These are phyloP conservation scores for Arremon brunneinucha DNA, from an alignment of 2,797 vertebrate species.

Conservation along the genomic window DNA sequence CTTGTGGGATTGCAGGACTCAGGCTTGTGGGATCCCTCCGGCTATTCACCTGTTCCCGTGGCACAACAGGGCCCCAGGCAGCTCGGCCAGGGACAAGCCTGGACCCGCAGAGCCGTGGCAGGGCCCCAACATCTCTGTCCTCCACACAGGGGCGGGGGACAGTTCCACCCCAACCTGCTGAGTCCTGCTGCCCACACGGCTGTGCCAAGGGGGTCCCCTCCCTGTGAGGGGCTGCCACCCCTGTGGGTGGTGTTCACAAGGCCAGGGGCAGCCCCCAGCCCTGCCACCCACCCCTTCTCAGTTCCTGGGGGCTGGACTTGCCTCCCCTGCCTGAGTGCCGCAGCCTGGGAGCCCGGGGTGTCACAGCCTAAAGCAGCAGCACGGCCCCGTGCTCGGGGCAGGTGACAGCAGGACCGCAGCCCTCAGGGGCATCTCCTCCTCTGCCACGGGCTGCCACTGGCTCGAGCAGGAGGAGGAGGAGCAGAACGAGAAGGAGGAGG, in stretches of 20 bases:
- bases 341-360: neutral
- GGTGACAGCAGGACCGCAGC: neutral
- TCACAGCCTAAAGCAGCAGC: neutral
- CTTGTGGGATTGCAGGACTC: neutral
- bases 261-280: neutral
- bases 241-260: neutral
- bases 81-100: neutral
- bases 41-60: accelerated
- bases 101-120: neutral
- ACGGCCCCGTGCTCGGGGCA: accelerated
- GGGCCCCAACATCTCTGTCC: neutral
- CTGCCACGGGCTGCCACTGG: neutral
- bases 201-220: neutral
- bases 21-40: neutral
- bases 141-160: neutral
- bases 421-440: neutral
- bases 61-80: neutral
- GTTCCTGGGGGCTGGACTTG: accelerated
- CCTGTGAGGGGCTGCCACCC: neutral
- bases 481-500: neutral
- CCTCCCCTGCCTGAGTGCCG: too few species aligned
- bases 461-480: neutral
- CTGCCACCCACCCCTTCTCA: neutral
- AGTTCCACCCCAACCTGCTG: accelerated
- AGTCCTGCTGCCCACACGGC: neutral